A percentile compares a stretch with the other conserved stretches of the same genome.
These are phyloP conservation scores for Sceliomorpha sp. DNA, from an alignment of 2,888 invertebrate species.

Conservation along the genomic window DNA sequence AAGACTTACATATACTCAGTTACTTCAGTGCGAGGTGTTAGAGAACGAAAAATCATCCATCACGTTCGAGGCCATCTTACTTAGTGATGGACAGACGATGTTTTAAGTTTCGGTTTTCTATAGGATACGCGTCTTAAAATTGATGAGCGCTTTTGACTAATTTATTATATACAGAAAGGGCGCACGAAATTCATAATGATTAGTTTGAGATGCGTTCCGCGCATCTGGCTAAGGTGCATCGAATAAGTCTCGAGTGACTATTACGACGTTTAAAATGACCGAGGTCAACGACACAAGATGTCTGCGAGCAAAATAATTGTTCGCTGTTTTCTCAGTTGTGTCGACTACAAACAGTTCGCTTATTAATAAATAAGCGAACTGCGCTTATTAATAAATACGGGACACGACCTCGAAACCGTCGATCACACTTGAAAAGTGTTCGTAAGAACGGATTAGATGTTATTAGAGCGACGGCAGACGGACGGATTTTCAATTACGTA, in stretches of 20 bases:
- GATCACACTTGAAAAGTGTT: too few species aligned
- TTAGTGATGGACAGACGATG: conserved; percentile 60
- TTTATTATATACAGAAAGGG: conserved; percentile 75
- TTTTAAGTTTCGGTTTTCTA: conserved; percentile 64
- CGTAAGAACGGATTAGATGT: too few species aligned
- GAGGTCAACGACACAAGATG: conserved; percentile 1
- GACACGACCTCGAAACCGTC: too few species aligned
- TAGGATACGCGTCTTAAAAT: conserved; percentile 71
- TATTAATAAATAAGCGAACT: too few species aligned
- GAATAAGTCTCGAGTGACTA: conserved; percentile 8
- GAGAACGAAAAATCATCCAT: conserved; percentile 77
- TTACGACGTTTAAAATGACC: conserved; percentile 2
- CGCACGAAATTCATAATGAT: conserved; percentile 75
- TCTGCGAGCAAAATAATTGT: background rate
- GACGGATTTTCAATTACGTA: too few species aligned
- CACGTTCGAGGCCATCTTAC: conserved; percentile 74
- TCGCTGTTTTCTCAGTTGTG: too few species aligned
- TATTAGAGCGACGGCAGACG: too few species aligned
- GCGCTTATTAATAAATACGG: background rate
- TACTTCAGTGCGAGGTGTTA: conserved; percentile 46
- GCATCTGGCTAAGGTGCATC: conserved; percentile 5
- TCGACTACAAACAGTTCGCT: too few species aligned
- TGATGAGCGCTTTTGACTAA: conserved; percentile 79
- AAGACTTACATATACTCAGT: conserved; percentile 22
- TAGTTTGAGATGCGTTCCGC: conserved; percentile 32